phyloP scores from a whole-genome alignment of 37 sponge, comb jelly and placozoan species.

The Chondrosia reniformis region DNA sequence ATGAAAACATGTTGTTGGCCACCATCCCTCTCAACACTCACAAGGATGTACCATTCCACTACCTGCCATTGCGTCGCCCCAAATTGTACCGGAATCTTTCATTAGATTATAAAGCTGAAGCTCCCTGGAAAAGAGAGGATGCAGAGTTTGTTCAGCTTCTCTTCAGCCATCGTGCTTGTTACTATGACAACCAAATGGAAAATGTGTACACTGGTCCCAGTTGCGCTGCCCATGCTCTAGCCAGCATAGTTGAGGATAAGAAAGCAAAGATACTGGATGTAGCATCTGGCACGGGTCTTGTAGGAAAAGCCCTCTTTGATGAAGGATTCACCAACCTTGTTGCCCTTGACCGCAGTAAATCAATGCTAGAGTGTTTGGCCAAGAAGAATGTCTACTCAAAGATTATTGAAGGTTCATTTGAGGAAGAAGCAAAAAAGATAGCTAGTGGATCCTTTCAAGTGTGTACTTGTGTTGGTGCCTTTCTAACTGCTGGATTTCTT shows the following conservation, averaged over 20 bases:
- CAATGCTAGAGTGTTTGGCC: constrained; percentile 18
- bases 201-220: constrained; percentile 23
- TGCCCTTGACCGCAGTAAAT: constrained; percentile 28
- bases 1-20: constrained; percentile 15
- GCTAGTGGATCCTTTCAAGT: constrained; percentile 17
- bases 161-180: constrained; percentile 29
- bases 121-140: constrained; percentile 16
- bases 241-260: not conserved
- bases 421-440: constrained; percentile 28
- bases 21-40: constrained; percentile 28
- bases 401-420: constrained; percentile 22
- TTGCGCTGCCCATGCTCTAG: constrained; percentile 25
- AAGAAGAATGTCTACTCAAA: constrained; percentile 23
- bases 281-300: constrained; percentile 41
- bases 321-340: constrained; percentile 34
- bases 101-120: constrained; percentile 20
- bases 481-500: constrained; percentile 33
- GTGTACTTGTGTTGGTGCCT: constrained; percentile 43
- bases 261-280: constrained; percentile 27
- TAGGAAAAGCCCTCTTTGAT: constrained; percentile 18
- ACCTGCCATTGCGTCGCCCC: constrained; percentile 25
- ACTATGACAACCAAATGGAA: constrained; percentile 35
- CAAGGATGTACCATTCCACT: not conserved
- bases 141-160: constrained; percentile 25
- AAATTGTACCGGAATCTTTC: constrained; percentile 8